These are phyloP conservation scores for Aplysia californica DNA, from an alignment of 1,140 invertebrate species.

Conservation along the genomic window DNA sequence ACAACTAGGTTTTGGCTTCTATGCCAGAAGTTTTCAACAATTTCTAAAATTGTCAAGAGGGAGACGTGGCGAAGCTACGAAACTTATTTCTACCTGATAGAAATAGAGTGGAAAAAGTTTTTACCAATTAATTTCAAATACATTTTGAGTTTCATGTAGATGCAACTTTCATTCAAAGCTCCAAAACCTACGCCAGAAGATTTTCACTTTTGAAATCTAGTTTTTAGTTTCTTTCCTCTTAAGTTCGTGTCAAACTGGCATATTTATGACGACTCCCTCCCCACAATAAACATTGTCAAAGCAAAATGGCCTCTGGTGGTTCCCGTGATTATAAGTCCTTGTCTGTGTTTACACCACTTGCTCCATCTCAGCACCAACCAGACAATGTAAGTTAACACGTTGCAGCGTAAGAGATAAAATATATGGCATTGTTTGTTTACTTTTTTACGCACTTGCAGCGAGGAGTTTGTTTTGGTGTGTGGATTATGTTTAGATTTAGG, in stretches of 20 bases:
- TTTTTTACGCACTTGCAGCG: no score
- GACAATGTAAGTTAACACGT: conserved; percentile 14
- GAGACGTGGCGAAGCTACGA: no score
- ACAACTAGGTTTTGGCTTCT: background rate
- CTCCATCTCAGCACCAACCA: background rate
- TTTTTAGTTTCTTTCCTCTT: background rate
- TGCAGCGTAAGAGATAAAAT: background rate
- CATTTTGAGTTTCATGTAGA: background rate
- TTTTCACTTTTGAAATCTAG: background rate
- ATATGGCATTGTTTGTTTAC: background rate
- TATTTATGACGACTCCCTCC: background rate
- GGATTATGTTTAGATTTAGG: no score
- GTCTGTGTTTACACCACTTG: conserved; percentile 15
- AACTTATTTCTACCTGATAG: no score
- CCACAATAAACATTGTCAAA: background rate
- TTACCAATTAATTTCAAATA: background rate
- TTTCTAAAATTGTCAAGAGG: no score
- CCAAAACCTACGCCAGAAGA: no score
- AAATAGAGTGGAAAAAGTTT: background rate
- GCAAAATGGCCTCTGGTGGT: conserved; percentile 19
- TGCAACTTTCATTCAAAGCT: background rate
- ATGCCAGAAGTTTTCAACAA: background rate
- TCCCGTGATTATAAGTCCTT: conserved; percentile 4
- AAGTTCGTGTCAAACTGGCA: background rate
- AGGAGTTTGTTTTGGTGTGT: no score